Evolutionary conservation across 2,113 vertebrate genomes (phyloP), one percentile per base, ranked within the genome.

Genomic region (Pitta sordida): DNA sequence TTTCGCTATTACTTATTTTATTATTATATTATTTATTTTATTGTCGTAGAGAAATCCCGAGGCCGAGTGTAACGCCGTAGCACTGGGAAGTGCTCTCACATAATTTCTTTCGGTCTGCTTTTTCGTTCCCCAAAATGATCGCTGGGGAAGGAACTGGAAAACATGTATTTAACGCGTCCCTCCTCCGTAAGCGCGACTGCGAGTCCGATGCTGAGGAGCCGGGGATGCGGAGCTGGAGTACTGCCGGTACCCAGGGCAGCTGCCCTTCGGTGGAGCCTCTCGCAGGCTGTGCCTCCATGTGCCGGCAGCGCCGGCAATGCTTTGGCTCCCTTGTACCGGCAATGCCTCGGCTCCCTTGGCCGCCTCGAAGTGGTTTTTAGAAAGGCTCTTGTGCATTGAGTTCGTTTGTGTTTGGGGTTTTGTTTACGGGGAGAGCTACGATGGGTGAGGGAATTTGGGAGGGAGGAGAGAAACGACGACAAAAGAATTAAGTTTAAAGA

Each of bases 401-500:
- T 71, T 20, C 52, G 44, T 90, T 96, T 48, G 46, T 44, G 7
- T 95, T 43, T 41, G 39, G 39, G 39, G 90, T 51, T 91, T 96
- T 96, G 93, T 96, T 90, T 97, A 67, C 68, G 67, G 65, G 68
- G 68, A 43, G 39, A 14, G 69, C 85, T 88, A 75, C 17, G 32
- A 67, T 76, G 84, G 70, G 43, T 71, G 60, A 37, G 44, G 21
- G 74, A 78, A 30, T 53, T 71, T 18, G 65, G 49, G 44, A 73
- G 37, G 37, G 34, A 9, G 41, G 26, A 58, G 53, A 49, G 30
- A 44, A 73, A 75, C 24, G 36, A 89, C 8, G 20, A 96, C 65
- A 86, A 85, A 82, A 90, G 76, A 92, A 95, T 94, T 92, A 97
- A 95, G 75, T 60, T 86, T 96, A 95, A 92, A 92, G 90, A 63